Evolutionary conservation across 2,113 vertebrate species (phyloP).

Genomic region (Grammomys dolichurus): DNA sequence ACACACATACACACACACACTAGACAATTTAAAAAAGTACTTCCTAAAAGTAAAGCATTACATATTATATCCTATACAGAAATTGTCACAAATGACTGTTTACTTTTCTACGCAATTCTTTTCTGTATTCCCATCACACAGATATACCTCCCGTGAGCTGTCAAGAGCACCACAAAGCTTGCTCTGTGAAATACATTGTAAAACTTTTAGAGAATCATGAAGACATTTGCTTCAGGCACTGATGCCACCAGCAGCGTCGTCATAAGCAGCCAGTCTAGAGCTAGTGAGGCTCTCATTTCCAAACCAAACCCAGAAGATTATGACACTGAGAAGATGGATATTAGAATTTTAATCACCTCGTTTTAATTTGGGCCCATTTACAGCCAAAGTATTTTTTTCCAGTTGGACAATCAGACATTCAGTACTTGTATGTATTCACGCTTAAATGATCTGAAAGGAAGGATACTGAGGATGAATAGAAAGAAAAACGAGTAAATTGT

Average conservation of each 20-base stretch:
- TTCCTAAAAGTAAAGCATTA: conserved; percentile 59
- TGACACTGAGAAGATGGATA: conserved; percentile 42
- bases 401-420: background rate
- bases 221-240: conserved; percentile 59
- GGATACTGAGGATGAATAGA: background rate
- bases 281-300: conserved; percentile 19
- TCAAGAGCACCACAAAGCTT: conserved; percentile 59
- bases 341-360: conserved; percentile 41
- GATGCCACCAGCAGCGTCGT: conserved; percentile 51
- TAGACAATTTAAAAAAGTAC: conserved; percentile 16
- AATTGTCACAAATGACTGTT: conserved; percentile 16
- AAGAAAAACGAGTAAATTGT: background rate
- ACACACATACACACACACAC: background rate
- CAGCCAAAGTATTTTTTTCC: background rate
- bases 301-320: conserved; percentile 37
- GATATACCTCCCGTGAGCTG: conserved; percentile 35
- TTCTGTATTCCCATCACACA: conserved; percentile 42
- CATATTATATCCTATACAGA: conserved; percentile 52
- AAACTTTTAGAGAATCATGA: conserved; percentile 57
- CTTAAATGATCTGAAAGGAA: conserved; percentile 51
- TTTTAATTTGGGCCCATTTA: conserved; percentile 31
- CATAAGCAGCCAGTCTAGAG: conserved; percentile 52
- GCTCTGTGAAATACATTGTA: conserved; percentile 58
- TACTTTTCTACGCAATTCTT: conserved; percentile 31
- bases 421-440: background rate